Conservation (phyloP, 1,140 invertebrate genomes). For the Brachionus asplanchnoidis region DNA sequence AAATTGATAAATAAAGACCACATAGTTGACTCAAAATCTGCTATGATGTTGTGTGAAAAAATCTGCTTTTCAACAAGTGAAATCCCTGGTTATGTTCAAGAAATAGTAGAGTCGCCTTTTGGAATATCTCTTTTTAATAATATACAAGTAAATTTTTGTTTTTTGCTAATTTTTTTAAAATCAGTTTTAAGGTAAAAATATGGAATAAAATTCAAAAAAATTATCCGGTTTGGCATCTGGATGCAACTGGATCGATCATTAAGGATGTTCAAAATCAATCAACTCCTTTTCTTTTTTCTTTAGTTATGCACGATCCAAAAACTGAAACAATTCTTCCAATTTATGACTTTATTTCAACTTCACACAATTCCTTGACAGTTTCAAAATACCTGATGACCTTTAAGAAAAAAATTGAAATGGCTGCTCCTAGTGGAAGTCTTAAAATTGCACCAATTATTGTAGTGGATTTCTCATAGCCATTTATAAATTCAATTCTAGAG, state of each 20-base stretch:
- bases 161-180: too few relatives aligned
- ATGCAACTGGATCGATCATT: neutral
- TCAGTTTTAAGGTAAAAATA: too few relatives aligned
- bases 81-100: too few relatives aligned
- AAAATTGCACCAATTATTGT: neutral
- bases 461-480: neutral
- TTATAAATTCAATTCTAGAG: neutral
- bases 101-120: too few relatives aligned
- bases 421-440: neutral
- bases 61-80: too few relatives aligned
- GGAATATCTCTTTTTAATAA: too few relatives aligned
- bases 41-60: too few relatives aligned
- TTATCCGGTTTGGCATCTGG: too few relatives aligned
- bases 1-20: too few relatives aligned
- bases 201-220: too few relatives aligned
- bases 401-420: neutral
- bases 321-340: neutral
- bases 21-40: too few relatives aligned
- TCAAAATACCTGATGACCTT: constrained; percentile 1
- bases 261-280: neutral
- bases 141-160: too few relatives aligned
- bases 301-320: neutral
- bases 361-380: neutral
- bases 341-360: neutral
- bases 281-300: neutral